phyloP scores from a whole-genome alignment of 2,797 vertebrate genomes.

The Ctenochaetus hawaiiensis region DNA sequence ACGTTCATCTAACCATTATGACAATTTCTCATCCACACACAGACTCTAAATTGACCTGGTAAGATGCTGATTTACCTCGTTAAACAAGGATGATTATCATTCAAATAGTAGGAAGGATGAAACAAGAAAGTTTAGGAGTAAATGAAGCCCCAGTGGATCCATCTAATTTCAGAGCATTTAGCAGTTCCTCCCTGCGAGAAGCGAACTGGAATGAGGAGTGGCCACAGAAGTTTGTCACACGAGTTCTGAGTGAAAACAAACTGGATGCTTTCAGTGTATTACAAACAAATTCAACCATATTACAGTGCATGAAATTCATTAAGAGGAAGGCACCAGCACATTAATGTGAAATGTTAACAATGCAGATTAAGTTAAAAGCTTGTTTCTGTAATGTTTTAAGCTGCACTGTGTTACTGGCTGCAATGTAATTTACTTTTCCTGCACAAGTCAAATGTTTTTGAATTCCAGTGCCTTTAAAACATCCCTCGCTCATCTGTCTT shows the following conservation, averaged over 20 bases:
- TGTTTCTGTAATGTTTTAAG: not conserved
- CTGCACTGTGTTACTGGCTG: not conserved
- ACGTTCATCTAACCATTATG: constrained; percentile 3
- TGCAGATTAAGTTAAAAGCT: not conserved
- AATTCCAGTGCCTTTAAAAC: not conserved
- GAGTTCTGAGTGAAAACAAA: constrained; percentile 18
- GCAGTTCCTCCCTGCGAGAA: constrained; percentile 20
- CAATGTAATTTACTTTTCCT: not conserved
- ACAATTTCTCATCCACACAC: not conserved
- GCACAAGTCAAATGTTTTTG: not conserved
- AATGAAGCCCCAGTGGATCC: constrained; percentile 28
- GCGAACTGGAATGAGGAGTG: constrained; percentile 71
- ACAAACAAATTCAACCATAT: not conserved
- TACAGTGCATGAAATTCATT: not conserved
- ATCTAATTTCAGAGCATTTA: constrained; percentile 34
- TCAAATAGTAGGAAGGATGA: not conserved
- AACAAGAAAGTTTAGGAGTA: not conserved
- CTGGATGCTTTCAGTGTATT: not conserved
- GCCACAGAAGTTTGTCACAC: constrained; percentile 46
- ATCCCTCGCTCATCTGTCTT: not conserved
- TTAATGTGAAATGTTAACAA: not conserved
- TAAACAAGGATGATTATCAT: not conserved
- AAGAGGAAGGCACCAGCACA: not conserved
- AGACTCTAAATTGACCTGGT: not conserved
- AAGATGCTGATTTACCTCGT: not conserved